Base-by-base conservation (phyloP, 2,113 vertebrate species). In the Corythornis vintsioides region DNA sequence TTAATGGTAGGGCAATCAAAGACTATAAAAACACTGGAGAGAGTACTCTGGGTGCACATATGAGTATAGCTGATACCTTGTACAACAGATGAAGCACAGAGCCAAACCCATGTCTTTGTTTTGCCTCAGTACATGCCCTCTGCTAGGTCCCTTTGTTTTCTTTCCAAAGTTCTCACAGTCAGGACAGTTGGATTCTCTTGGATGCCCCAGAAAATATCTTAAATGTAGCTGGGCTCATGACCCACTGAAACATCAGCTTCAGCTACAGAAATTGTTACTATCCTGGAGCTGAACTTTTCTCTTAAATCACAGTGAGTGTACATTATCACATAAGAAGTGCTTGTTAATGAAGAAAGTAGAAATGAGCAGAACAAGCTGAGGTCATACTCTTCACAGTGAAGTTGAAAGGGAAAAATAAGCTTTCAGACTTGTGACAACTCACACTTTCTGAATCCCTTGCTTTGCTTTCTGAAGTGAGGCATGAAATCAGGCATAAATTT, bases 291-390 rank as follows among this genome's bases (percentile, higher is more conserved):
- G 85, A 94, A 74, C 64, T 91, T 66, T 25, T 38, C 78, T 87
- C 48, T 91, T 78, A 67, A 43, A 71, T 74, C 71, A 53, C 73
- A 67, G 31, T 19, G 61, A 47, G 43, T 11, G 43, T 67, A 25
- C 18, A 20, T 88, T 88, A 57, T 25, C 52, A 40, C 33, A 60
- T 83, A 64, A 85, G 88, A 94, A 77, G 56, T 60, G 52, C 72
- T 43, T 80, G 40, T 83, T 89, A 88, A 85, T 0, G 2, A 70
- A 63, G 70, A 73, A 52, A 70, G 75, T 52, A 85, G 70, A 81
- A 93, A 84, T 52, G 47, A 87, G 64, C 75, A 91, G 81, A 89
- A 63, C 71, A 83, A 92, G 55, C 71, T 83, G 88, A 94, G 86
- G 82, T 89, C 78, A 56, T 31, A 28, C 35, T 65, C 55, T 82